Conservation (phyloP, 2,888 invertebrate genomes). For the Leistus spinibarbis region DNA sequence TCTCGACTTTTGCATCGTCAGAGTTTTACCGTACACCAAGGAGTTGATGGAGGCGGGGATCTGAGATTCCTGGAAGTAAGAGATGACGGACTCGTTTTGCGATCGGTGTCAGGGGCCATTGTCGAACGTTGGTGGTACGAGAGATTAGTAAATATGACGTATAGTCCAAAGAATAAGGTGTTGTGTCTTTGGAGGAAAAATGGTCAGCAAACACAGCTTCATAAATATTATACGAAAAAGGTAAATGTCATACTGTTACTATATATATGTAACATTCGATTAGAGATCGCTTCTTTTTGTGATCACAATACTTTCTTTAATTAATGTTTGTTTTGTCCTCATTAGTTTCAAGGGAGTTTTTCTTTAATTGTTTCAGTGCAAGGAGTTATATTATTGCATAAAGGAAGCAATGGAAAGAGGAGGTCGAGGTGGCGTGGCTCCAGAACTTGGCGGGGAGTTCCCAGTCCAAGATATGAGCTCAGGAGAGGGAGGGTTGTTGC, state of each 20-base stretch:
- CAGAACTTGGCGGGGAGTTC: constrained; percentile 93
- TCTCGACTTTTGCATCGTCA: constrained; percentile 95
- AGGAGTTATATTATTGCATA: constrained; percentile 97
- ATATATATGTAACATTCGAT: too few species aligned
- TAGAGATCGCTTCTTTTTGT: too few species aligned
- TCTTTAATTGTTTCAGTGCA: constrained; percentile 72
- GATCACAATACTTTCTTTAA: too few species aligned
- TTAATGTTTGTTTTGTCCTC: constrained; percentile 33
- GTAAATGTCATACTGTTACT: constrained; percentile 58
- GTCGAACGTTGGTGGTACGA: constrained; percentile 99
- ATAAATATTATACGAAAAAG: constrained; percentile 99
- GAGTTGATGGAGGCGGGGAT: constrained; percentile 89
- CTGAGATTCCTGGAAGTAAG: constrained; percentile 91
- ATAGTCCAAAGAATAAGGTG: constrained; percentile 97
- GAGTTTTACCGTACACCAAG: constrained; percentile 97
- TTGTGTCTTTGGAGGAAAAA: constrained; percentile 96
- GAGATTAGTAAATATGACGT: constrained; percentile 98
- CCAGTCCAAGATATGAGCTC: constrained; percentile 97
- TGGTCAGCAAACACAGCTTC: constrained; percentile 91
- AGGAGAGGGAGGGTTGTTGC: constrained; percentile 95
- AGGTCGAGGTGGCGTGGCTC: constrained; percentile 69
- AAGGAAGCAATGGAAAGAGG: constrained; percentile 98
- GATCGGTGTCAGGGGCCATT: constrained; percentile 84
- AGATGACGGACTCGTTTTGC: constrained; percentile 89
- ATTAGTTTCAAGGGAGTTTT: not conserved